phyloP scores from a whole-genome alignment of 2,888 invertebrate species.

The Gnatocerus cornutus region DNA sequence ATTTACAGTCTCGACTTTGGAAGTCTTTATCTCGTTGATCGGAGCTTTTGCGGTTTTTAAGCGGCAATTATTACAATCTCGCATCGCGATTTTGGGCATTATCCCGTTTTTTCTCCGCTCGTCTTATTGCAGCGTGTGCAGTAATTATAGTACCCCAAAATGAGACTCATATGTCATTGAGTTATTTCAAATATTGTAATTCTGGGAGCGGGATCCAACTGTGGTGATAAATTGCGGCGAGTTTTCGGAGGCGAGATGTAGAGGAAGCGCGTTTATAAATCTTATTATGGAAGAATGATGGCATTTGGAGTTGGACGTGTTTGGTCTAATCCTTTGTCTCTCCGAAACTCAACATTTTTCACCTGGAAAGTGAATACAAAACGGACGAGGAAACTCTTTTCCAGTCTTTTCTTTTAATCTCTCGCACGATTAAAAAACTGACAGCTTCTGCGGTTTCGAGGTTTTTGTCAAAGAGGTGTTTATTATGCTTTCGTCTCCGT shows the following conservation, averaged over 20 bases:
- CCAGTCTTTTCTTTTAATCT: too few species aligned
- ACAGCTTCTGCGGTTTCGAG: background rate
- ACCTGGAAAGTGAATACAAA: too few species aligned
- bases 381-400: too few species aligned
- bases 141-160: background rate
- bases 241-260: slow-evolving; percentile 21
- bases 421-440: too few species aligned
- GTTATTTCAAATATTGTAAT: slow-evolving; percentile 11
- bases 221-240: slow-evolving; percentile 20
- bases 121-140: too few species aligned
- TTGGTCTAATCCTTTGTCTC: slow-evolving; percentile 11
- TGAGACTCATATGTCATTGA: slow-evolving; percentile 17
- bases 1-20: slow-evolving; percentile 27
- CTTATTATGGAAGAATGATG: slow-evolving; percentile 22
- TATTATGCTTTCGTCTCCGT: background rate
- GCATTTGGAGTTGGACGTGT: background rate
- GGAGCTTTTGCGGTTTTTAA: slow-evolving; percentile 9
- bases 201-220: slow-evolving; percentile 13
- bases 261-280: slow-evolving; percentile 16
- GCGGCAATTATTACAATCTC: slow-evolving; percentile 6
- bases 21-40: slow-evolving; percentile 10
- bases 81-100: background rate
- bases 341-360: background rate
- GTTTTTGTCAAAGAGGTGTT: background rate
- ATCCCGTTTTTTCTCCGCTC: background rate